Conservation (phyloP, 2,888 invertebrate genomes). For the Ctena decussata region DNA sequence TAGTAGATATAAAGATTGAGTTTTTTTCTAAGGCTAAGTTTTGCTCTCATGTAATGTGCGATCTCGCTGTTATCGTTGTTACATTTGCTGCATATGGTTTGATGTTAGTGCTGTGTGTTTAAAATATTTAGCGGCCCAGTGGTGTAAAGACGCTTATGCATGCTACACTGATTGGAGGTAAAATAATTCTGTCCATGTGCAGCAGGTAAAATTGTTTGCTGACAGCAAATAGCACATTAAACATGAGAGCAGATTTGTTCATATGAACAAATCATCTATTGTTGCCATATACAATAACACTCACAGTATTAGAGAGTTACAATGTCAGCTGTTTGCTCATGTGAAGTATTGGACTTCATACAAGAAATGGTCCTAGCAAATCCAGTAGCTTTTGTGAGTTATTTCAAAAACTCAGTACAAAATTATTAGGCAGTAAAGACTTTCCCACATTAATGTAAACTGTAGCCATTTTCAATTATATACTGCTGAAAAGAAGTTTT, state of each 20-base stretch:
- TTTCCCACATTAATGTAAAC: background rate
- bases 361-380: background rate
- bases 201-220: slow-evolving; percentile 27
- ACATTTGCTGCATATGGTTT: slow-evolving; percentile 9
- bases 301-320: slow-evolving; percentile 59
- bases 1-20: no score
- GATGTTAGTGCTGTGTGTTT: slow-evolving; percentile 13
- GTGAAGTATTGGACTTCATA: background rate
- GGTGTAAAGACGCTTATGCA: slow-evolving; percentile 27
- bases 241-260: slow-evolving; percentile 36
- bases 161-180: slow-evolving; percentile 17
- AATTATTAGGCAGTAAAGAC: background rate
- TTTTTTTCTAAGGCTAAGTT: background rate
- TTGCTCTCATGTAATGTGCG: slow-evolving; percentile 2
- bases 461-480: no score
- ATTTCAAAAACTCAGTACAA: background rate
- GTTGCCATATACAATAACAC: slow-evolving; percentile 27
- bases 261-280: background rate
- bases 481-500: no score
- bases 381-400: background rate
- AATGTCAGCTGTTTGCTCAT: slow-evolving; percentile 28
- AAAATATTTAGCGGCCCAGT: slow-evolving; percentile 1
- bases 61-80: background rate
- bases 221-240: slow-evolving; percentile 15
- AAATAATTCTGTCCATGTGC: slow-evolving; percentile 7